Base-by-base conservation (phyloP, 2,113 vertebrate genomes). In the Cyanoramphus novaezelandiae region DNA sequence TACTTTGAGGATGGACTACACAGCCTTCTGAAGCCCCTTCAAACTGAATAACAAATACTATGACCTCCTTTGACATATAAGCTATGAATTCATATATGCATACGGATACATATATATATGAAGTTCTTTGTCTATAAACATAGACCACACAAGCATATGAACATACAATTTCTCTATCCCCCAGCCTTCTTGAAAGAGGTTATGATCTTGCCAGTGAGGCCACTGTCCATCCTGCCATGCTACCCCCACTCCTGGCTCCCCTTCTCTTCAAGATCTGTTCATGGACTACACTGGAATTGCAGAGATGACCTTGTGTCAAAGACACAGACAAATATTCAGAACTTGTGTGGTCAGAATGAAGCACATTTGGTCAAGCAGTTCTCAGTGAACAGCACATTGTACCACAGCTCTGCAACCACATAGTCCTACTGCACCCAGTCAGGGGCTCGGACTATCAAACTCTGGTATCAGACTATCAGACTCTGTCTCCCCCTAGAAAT, bases 391-490 rank as follows among this genome's bases (percentile, higher is more conserved):
- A n/a, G 12, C n/a, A 41, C 10, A 35, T 23, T 24, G 62, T 55
- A 17, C 27, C 24, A 41, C 24, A 74, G 49, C 11, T 82, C 69
- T 75, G 31, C 41, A 84, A 13, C n/a, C 8, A 10, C 18, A 10
- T 1, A 5, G 14, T 41, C 35, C 37, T 62, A 27, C 69, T 4
- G 1, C 21, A 59, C 5, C 12, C 11, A 28, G 17, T 2, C 33
- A 82, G 25, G 18, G 37, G 12, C 68, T 79, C 3, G 1, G 14
- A 9, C 46, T 65, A 11, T 39, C 49, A 50, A 44, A 47, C 49
- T 59, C 24, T 59, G 39, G 35, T 35, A 35, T 59, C 33, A 59
- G 33, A 35, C 33, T 59, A 35, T 35, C 33, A 24, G 23, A 23
- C 20, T 33, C 4, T 49, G 25, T 74, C 27, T 68, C 14, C 4